These are phyloP conservation scores for Mormyrops boulengeri DNA, from an alignment of 2,797 vertebrate genomes.

Conservation along the genomic window DNA sequence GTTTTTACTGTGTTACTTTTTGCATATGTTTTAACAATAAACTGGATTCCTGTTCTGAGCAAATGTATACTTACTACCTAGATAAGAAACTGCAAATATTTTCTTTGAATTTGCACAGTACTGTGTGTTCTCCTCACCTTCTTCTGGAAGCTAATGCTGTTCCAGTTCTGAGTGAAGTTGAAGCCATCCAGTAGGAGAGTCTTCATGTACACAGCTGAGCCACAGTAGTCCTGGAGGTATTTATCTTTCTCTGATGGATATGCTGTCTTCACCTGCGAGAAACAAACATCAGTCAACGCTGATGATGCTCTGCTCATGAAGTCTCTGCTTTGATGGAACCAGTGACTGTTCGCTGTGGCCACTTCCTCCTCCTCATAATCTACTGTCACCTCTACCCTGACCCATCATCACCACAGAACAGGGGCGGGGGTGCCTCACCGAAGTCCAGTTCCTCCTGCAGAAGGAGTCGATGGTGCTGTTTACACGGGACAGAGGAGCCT, in stretches of 20 bases:
- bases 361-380: neutral
- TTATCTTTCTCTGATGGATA: conserved; percentile 36
- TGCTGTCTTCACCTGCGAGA: conserved; percentile 46
- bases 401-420: neutral
- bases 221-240: conserved; percentile 59
- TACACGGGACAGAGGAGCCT: conserved; percentile 29
- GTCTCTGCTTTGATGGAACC: neutral
- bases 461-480: conserved; percentile 36
- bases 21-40: neutral
- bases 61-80: neutral
- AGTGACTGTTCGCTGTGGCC: neutral
- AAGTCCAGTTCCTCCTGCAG: conserved; percentile 41
- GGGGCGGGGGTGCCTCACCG: conserved; percentile 27
- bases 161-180: conserved; percentile 59
- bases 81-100: neutral
- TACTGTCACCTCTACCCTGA: neutral
- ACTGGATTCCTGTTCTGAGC: neutral
- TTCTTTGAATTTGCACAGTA: neutral
- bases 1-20: neutral
- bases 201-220: conserved; percentile 56
- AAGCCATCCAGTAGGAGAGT: conserved; percentile 59
- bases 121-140: conserved; percentile 52
- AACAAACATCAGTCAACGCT: conserved; percentile 10
- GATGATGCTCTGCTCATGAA: neutral
- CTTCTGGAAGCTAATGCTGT: conserved; percentile 57